Percentiles rank a stretch among this genome's conserved stretches.
Evolutionary conservation across 2,113 vertebrate genomes (phyloP).

Genomic region (Rhynchomys soricoides): DNA sequence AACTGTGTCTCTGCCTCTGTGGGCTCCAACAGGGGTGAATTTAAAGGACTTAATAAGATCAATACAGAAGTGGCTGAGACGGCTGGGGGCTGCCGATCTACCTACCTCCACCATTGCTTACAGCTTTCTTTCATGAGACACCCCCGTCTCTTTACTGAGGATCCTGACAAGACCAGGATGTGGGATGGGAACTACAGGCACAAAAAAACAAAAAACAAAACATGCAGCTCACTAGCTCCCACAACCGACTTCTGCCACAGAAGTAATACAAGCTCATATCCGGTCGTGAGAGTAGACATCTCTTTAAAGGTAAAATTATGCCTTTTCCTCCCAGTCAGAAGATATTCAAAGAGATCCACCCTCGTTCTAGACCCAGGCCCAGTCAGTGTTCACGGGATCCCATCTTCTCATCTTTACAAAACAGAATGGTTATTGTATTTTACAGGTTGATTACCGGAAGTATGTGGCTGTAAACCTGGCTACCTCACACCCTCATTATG

Average conservation of each 20-base stretch:
- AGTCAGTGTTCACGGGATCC: not conserved
- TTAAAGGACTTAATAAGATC: constrained; percentile 1
- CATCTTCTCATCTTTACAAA: not conserved
- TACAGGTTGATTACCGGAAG: constrained; percentile 93
- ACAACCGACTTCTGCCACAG: not conserved
- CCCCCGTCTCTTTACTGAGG: not conserved
- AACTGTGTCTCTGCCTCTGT: not conserved
- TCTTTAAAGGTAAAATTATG: not conserved
- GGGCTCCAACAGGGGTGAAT: not conserved
- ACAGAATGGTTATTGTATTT: constrained; percentile 7
- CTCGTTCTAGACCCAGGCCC: not conserved
- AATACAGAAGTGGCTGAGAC: not conserved
- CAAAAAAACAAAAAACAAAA: not conserved
- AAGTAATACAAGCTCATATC: not conserved
- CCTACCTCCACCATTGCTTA: not conserved
- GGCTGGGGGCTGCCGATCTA: not conserved
- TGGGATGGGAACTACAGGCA: not conserved
- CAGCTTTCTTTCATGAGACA: not conserved
- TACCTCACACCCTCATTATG: constrained; percentile 97
- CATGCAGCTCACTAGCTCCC: not conserved
- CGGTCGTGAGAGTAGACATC: not conserved
- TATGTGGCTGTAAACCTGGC: constrained; percentile 91
- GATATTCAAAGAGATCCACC: not conserved
- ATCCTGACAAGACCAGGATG: not conserved
- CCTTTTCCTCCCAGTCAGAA: not conserved